Conservation (phyloP, 2,888 invertebrate genomes). For the Hypolimnas misippus region DNA sequence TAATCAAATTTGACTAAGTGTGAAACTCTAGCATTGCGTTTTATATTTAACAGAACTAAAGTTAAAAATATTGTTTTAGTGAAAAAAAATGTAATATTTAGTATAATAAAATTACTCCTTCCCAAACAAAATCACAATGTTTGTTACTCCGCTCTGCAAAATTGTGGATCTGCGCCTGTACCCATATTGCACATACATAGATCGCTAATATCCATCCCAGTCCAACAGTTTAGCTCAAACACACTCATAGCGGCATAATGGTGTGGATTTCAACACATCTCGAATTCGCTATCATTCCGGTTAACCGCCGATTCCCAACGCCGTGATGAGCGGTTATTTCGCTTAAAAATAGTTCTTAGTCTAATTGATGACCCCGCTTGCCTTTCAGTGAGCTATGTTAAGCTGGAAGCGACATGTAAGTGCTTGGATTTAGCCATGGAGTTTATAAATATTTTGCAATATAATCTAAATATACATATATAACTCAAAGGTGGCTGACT, state of each 20-base stretch:
- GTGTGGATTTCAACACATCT: slow-evolving; percentile 34
- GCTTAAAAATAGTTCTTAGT: slow-evolving; percentile 61
- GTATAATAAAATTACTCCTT: no score
- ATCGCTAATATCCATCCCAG: background rate
- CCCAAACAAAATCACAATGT: no score
- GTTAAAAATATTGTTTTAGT: no score
- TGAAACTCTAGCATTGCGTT: no score
- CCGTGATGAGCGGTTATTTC: slow-evolving; percentile 51
- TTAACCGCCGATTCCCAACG: slow-evolving; percentile 31
- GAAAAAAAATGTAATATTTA: no score
- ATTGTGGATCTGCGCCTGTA: background rate
- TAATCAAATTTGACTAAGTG: no score
- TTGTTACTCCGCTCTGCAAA: no score
- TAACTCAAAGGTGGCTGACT: no score
- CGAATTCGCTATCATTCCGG: slow-evolving; percentile 31
- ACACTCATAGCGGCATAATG: slow-evolving; percentile 21
- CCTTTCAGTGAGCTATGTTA: slow-evolving; percentile 41
- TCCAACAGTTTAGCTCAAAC: slow-evolving; percentile 29
- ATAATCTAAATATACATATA: background rate
- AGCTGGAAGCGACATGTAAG: slow-evolving; percentile 38
- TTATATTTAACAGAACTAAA: no score
- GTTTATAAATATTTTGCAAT: background rate
- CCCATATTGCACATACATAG: background rate
- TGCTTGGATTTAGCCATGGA: background rate
- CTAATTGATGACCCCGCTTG: slow-evolving; percentile 64